These are phyloP conservation scores for Rhegmatorhina hoffmannsi DNA, from an alignment of 2,113 vertebrate species.

Conservation along the genomic window DNA sequence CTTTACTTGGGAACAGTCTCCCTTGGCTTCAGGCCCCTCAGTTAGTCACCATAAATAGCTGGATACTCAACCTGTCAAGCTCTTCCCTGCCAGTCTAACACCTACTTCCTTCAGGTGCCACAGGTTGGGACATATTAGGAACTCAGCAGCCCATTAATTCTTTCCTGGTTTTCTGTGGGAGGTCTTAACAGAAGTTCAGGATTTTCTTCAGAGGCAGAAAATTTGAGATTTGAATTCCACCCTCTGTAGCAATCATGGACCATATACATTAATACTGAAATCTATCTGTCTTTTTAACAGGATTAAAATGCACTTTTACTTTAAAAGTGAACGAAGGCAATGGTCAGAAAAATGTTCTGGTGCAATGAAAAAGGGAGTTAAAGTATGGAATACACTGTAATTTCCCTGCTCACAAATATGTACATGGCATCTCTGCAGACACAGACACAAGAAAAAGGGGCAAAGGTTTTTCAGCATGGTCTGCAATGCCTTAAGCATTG, in stretches of 20 bases:
- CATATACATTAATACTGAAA: not conserved
- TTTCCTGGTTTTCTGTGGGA: slow-evolving; percentile 56
- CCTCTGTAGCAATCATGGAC: not conserved
- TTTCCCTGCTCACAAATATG: not conserved
- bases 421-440: not conserved
- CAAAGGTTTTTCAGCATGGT: not conserved
- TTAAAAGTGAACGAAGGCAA: not conserved
- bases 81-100: slow-evolving; percentile 45
- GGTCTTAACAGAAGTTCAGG: slow-evolving; percentile 7
- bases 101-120: slow-evolving; percentile 42
- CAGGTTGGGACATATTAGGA: slow-evolving; percentile 42
- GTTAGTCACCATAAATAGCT: slow-evolving; percentile 32
- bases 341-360: not conserved
- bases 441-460: not conserved
- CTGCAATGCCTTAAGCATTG: not conserved
- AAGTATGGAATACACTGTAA: not conserved
- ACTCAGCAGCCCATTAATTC: slow-evolving; percentile 62
- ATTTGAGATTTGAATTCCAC: not conserved
- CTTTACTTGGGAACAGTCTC: not conserved
- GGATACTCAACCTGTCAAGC: slow-evolving; percentile 43
- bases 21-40: slow-evolving; percentile 12
- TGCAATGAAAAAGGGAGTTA: not conserved
- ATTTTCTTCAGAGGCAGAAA: slow-evolving; percentile 24
- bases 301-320: not conserved
- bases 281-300: not conserved